Base-by-base conservation (phyloP, 2,113 vertebrate genomes). In the Sceloporus undulatus region DNA sequence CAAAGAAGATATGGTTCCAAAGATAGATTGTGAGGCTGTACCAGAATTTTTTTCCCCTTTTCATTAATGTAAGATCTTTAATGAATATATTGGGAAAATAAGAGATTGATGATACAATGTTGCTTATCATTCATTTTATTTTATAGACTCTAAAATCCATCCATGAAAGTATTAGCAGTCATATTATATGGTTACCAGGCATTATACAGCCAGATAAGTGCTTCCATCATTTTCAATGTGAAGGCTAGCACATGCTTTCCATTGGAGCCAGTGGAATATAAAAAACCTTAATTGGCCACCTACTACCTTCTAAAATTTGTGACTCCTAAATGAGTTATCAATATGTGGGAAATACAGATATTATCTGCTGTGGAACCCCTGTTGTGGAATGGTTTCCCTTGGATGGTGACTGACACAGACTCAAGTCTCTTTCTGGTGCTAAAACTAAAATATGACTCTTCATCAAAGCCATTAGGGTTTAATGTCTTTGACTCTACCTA, bases 111-210 rank as follows among this genome's bases (percentile, higher is more conserved):
- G 6, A 71, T 29, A n/a, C 5, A 8, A 71, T 9, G 14, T 34
- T 38, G 1, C 18, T 75, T 75, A 38, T 40, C 73, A 40, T 77
- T 77, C 2, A 48, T 77, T 19, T 21, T 77, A 23, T 48, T 77
- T 48, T 77, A 48, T 48, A 42, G 9, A 84, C 62, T 86, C 90
- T 86, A 23, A 2, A 92, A 91, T 88, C 59, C 66, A 90, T 40
- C 18, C 85, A 94, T 80, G 54, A 34, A 89, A 80, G 8, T 19
- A 40, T 73, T 91, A 71, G 75, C 84, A 79, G 19, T 82, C 92
- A 48, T 89, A 84, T 48, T 48, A 48, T 48, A 4, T 48, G 48
- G 48, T 48, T 48, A 48, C 65, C 70, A 68, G 40, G 73, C 29
- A 16, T 21, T 52, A 27, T 52, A 48, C 48, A 48, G 48, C 48